These are phyloP conservation scores for Epirrhoe alternata DNA, from an alignment of 2,888 invertebrate species.

Conservation along the genomic window DNA sequence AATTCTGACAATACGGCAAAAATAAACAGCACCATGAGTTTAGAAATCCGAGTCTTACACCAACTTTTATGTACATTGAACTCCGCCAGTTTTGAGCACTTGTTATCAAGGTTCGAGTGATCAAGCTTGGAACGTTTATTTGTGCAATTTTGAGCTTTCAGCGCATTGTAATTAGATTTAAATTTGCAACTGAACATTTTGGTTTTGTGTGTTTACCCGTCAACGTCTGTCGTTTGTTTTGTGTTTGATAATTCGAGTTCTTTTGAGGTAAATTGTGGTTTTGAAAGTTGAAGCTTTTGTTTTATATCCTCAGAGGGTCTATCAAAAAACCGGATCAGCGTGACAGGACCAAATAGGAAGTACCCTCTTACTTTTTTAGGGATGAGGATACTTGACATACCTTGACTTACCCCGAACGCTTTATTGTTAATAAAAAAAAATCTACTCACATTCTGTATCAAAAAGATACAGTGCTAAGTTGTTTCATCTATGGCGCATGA, in stretches of 20 bases:
- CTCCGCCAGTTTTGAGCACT: constrained; percentile 26
- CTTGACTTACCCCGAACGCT: not conserved
- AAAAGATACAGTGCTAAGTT: no score
- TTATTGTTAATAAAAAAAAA: not conserved
- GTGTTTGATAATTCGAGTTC: constrained; percentile 10
- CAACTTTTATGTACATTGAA: constrained; percentile 27
- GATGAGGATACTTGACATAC: not conserved
- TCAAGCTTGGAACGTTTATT: constrained; percentile 39
- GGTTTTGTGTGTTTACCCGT: not conserved
- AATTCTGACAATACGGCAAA: not conserved
- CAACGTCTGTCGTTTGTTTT: constrained; percentile 16
- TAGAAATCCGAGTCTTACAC: not conserved
- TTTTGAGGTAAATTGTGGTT: not conserved
- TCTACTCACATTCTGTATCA: no score
- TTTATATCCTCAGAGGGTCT: no score
- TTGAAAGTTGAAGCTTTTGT: not conserved
- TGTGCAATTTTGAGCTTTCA: constrained; percentile 34
- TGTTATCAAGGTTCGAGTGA: constrained; percentile 33
- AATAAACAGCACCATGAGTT: not conserved
- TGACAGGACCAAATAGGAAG: not conserved
- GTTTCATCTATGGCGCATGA: no score
- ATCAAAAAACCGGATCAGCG: not conserved
- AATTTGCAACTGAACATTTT: constrained; percentile 7
- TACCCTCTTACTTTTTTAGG: not conserved
- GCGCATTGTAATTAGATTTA: constrained; percentile 19